Evolutionary conservation across 2,888 invertebrate species (phyloP).

Genomic region (Dexiosoma caninum): DNA sequence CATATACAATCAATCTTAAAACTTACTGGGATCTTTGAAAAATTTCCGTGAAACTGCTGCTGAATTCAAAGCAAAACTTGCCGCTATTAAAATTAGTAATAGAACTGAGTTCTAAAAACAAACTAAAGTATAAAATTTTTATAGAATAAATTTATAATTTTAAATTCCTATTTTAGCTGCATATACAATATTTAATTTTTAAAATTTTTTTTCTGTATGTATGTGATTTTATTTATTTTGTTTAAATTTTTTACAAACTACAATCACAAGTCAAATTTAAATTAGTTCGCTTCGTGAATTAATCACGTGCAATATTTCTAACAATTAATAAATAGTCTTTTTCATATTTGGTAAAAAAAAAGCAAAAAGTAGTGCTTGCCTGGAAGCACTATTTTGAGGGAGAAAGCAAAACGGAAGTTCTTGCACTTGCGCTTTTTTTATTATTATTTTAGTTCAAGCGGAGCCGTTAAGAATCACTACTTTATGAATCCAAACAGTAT

Average conservation of each 20-base stretch:
- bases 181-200: background rate
- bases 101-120: background rate
- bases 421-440: too few species aligned
- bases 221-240: background rate
- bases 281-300: too few species aligned
- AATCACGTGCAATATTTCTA: too few species aligned
- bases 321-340: background rate
- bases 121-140: background rate
- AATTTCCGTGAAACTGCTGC: background rate
- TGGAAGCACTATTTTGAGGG: too few species aligned
- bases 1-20: too few species aligned
- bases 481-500: too few species aligned
- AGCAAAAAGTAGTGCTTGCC: too few species aligned
- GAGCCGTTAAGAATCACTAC: too few species aligned
- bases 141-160: background rate
- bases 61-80: background rate
- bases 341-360: too few species aligned
- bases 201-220: background rate
- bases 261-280: background rate
- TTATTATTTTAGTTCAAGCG: too few species aligned
- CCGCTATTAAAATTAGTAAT: background rate
- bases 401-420: too few species aligned
- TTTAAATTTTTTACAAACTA: background rate
- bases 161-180: background rate
- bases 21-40: constrained; percentile 9